These are phyloP conservation scores for Lophochroa leadbeateri DNA, from an alignment of 2,113 vertebrate genomes.

Conservation along the genomic window DNA sequence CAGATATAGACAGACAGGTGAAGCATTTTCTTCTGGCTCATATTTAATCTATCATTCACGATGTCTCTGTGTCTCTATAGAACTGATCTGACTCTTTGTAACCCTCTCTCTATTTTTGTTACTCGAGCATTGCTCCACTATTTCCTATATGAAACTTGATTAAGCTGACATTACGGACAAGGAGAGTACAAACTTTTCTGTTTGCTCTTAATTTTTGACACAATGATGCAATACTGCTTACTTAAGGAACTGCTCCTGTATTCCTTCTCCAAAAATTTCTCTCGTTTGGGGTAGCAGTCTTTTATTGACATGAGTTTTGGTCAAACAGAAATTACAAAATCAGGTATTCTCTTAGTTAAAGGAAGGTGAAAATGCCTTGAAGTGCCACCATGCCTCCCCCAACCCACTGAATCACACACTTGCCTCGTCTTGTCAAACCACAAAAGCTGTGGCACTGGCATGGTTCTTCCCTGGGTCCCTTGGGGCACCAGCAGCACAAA, in stretches of 20 bases:
- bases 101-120: background rate
- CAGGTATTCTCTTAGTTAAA: background rate
- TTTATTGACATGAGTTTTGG: background rate
- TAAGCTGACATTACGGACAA: background rate
- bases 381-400: background rate
- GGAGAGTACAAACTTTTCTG: background rate
- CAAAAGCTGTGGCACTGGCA: background rate
- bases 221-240: background rate
- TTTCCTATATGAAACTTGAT: background rate
- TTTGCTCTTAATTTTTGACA: background rate
- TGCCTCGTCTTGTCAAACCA: background rate
- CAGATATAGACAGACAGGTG: background rate
- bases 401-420: background rate
- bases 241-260: background rate
- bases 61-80: background rate
- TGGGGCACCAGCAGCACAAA: background rate
- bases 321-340: background rate
- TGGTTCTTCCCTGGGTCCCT: background rate
- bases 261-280: background rate
- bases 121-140: background rate
- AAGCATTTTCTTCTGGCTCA: background rate
- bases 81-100: background rate
- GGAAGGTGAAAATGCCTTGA: background rate
- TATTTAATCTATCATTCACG: background rate
- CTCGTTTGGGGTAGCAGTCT: background rate